A percentile compares a stretch with the other conserved stretches of the same genome.
These are phyloP conservation scores for Pelodiscus sinensis DNA, from an alignment of 2,113 vertebrate species.

Conservation along the genomic window DNA sequence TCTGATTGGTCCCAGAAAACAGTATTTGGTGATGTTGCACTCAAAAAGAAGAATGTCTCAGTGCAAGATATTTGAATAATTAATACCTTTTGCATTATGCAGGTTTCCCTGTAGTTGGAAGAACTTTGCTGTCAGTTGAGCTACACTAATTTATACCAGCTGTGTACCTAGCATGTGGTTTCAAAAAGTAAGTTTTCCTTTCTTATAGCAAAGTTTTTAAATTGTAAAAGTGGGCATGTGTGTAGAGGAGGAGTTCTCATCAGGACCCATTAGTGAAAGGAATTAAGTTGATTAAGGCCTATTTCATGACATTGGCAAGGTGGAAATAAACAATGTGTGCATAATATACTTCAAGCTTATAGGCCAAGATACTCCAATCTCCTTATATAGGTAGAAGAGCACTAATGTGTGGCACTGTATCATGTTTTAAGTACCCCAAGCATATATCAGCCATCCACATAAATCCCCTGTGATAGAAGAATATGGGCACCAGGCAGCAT, in stretches of 20 bases:
- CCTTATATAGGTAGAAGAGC: neutral
- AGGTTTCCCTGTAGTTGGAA: neutral
- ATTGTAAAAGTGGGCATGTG: neutral
- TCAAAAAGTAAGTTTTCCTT: neutral
- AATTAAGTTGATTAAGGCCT: neutral
- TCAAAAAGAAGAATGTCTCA: neutral
- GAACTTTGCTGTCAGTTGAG: neutral
- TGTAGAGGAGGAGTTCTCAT: neutral
- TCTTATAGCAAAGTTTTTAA: neutral
- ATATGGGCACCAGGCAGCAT: neutral
- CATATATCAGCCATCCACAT: fast-evolving
- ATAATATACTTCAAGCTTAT: neutral
- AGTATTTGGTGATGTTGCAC: neutral
- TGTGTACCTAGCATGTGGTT: neutral
- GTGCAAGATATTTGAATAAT: no score
- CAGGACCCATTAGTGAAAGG: neutral
- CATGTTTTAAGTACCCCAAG: neutral
- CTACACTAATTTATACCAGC: neutral
- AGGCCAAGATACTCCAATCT: neutral
- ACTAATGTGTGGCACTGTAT: fast-evolving
- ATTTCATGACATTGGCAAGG: neutral
- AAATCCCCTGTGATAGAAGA: neutral
- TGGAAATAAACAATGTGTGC: neutral
- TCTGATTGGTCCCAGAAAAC: neutral
- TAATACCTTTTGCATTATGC: fast-evolving